A percentile compares a stretch with the other conserved stretches of the same genome.
Conservation (phyloP, 2,113 vertebrate species). For the Mastomys natalensis region DNA sequence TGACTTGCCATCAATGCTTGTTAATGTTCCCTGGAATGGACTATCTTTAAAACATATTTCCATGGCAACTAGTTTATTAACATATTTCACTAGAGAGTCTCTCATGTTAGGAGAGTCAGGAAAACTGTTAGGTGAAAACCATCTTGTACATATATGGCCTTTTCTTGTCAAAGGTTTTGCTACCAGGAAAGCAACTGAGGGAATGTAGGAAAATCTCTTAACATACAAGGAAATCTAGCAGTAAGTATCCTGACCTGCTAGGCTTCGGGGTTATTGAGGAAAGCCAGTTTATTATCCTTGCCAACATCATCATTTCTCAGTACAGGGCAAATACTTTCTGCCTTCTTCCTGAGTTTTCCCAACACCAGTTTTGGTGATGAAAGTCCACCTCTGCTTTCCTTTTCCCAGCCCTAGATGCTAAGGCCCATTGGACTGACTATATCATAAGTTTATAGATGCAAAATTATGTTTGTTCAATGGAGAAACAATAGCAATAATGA, state of each 20-base stretch:
- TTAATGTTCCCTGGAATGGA: not conserved
- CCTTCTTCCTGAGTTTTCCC: not conserved
- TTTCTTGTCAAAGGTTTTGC: not conserved
- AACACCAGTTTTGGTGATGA: not conserved
- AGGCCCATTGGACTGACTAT: not conserved
- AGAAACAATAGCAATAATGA: not conserved
- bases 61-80: slow-evolving; percentile 70
- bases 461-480: not conserved
- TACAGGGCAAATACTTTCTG: not conserved
- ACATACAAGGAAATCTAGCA: accelerated
- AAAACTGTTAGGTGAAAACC: not conserved
- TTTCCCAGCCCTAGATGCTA: not conserved
- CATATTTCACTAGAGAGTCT: slow-evolving; percentile 35
- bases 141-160: not conserved
- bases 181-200: not conserved
- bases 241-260: accelerated
- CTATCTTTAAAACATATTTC: slow-evolving; percentile 73
- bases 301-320: not conserved
- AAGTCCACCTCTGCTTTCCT: not conserved
- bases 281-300: not conserved
- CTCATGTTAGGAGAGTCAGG: not conserved
- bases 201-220: not conserved
- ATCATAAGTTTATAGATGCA: not conserved
- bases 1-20: slow-evolving; percentile 24
- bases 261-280: not conserved